phyloP scores from a whole-genome alignment of 1,140 invertebrate genomes.

The Danaus melanippus region DNA sequence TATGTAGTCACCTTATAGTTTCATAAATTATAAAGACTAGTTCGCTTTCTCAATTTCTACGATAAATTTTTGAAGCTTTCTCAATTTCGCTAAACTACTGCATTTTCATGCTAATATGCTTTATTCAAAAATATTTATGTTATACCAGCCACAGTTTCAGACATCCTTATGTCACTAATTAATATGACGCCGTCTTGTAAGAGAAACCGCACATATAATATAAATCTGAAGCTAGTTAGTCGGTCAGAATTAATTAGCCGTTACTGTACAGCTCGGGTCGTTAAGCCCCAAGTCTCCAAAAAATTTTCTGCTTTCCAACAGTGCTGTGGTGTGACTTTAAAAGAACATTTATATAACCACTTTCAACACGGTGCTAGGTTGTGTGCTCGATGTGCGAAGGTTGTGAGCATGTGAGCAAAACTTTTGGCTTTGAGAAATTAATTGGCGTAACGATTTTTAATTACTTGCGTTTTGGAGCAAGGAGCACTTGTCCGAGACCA shows the following conservation, averaged over 20 bases:
- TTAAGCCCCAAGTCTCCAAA: conserved; percentile 45
- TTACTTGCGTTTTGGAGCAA: conserved; percentile 39
- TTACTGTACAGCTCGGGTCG: conserved; percentile 33
- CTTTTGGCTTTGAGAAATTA: conserved; percentile 65
- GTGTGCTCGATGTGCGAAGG: conserved; percentile 1
- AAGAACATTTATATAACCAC: too few relatives aligned
- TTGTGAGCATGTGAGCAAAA: conserved; percentile 27
- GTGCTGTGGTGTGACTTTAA: not conserved
- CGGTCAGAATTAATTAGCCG: conserved; percentile 52
- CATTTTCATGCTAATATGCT: too few relatives aligned
- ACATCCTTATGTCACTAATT: too few relatives aligned
- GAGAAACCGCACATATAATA: conserved; percentile 25
- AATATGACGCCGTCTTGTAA: not conserved
- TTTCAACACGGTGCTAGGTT: conserved; percentile 6
- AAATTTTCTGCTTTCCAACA: conserved; percentile 25
- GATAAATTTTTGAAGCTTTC: too few relatives aligned
- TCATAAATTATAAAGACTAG: too few relatives aligned
- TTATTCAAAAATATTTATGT: not conserved
- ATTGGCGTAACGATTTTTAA: conserved; percentile 63
- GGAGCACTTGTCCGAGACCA: conserved; percentile 29
- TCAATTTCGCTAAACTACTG: too few relatives aligned
- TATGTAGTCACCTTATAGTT: too few relatives aligned
- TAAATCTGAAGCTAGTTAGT: conserved; percentile 47
- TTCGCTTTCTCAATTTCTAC: too few relatives aligned
- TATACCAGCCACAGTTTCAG: too few relatives aligned